Evolutionary conservation across 1,140 invertebrate genomes (phyloP).

Genomic region (Drosophila erecta): DNA sequence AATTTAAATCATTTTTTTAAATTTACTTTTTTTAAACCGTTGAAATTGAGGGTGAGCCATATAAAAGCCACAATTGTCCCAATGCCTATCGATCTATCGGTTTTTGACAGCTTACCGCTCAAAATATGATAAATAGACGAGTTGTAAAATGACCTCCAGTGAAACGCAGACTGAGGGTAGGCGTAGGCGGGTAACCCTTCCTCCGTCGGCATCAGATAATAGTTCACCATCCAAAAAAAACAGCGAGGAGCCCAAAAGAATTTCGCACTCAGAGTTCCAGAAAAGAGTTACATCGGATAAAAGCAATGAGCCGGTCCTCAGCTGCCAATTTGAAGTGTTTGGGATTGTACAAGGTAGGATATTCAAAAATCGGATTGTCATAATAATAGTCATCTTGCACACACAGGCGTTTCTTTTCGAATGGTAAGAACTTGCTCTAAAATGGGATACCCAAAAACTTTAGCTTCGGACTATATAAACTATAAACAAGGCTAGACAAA

Average conservation of each 20-base stretch:
- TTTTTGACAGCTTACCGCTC: conserved; percentile 12
- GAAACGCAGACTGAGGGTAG: conserved; percentile 4
- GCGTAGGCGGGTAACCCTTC: not conserved
- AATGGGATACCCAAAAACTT: too few species aligned
- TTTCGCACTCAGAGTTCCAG: not conserved
- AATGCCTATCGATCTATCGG: not conserved
- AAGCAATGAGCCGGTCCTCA: not conserved
- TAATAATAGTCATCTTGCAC: not conserved
- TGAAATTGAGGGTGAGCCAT: not conserved
- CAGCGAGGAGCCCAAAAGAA: not conserved
- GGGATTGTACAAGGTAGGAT: conserved; percentile 67
- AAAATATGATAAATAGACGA: conserved; percentile 1
- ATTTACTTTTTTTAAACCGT: not conserved
- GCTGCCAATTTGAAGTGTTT: conserved; percentile 66
- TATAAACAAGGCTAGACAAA: too few species aligned
- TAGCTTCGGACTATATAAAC: too few species aligned
- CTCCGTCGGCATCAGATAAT: not conserved
- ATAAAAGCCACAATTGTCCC: too few species aligned
- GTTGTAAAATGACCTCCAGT: not conserved
- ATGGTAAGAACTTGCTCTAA: conserved; percentile 36
- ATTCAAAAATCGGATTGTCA: not conserved
- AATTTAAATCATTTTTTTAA: not conserved
- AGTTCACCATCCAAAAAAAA: not conserved
- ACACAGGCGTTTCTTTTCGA: conserved; percentile 63
- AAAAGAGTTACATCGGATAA: not conserved